Percentiles rank a stretch among this genome's conserved stretches.
Conservation (phyloP, 2,888 invertebrate species). For the Brachyptera putata region DNA sequence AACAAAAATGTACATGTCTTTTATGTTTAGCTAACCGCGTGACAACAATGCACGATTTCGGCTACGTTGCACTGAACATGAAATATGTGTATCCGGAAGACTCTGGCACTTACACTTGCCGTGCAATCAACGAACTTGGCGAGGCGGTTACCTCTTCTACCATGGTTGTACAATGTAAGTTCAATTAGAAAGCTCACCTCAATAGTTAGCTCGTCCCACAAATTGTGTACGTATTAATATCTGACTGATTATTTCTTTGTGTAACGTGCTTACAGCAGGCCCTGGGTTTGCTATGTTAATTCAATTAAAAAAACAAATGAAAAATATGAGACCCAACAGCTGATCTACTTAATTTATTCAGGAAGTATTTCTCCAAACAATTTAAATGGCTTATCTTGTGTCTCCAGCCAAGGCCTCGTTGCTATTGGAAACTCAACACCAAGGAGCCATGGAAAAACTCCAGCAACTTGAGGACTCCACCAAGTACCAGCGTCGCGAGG, state of each 20-base stretch:
- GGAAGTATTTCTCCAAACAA: too few species aligned
- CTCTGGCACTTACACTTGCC: slow-evolving; percentile 93
- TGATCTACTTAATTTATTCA: too few species aligned
- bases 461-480: slow-evolving; percentile 79
- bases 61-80: slow-evolving; percentile 93
- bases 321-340: too few species aligned
- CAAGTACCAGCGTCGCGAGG: slow-evolving; percentile 71
- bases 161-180: slow-evolving; percentile 79
- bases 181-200: not conserved
- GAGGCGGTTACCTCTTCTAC: slow-evolving; percentile 94
- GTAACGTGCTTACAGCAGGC: too few species aligned
- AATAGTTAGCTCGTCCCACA: not conserved
- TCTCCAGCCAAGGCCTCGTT: slow-evolving; percentile 76
- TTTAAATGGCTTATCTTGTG: too few species aligned
- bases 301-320: too few species aligned
- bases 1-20: too few species aligned
- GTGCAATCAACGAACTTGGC: slow-evolving; percentile 87
- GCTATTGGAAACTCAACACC: slow-evolving; percentile 84
- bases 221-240: not conserved
- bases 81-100: slow-evolving; percentile 94
- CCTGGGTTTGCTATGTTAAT: too few species aligned
- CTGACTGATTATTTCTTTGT: too few species aligned
- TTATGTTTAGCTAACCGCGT: slow-evolving; percentile 89
- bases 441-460: slow-evolving; percentile 81
- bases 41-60: slow-evolving; percentile 96